Conservation (phyloP, 2,888 invertebrate genomes). For the Eueremaeus valkanovi region DNA sequence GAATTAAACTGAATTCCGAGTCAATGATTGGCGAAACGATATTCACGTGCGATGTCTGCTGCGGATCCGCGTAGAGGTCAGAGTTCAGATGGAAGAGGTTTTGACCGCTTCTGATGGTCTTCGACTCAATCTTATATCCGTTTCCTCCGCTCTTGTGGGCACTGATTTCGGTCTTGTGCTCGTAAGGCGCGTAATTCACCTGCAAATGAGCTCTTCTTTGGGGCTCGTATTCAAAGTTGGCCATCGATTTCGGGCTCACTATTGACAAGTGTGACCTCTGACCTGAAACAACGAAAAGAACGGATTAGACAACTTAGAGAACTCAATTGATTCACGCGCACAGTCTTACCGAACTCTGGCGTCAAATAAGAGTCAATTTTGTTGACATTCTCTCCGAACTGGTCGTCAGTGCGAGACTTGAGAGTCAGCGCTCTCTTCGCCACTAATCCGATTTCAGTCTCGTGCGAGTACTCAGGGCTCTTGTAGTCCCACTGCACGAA, state of each 20-base stretch:
- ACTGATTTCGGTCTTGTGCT: constrained; percentile 2
- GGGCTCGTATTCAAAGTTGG: constrained; percentile 15
- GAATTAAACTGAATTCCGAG: no score
- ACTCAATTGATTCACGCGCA: background rate
- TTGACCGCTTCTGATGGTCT: background rate
- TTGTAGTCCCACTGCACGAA: background rate
- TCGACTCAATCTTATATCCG: background rate
- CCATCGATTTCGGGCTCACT: background rate
- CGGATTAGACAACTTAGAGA: background rate
- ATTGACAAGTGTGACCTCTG: background rate
- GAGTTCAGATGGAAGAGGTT: background rate
- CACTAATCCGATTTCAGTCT: background rate
- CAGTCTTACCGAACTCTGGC: background rate
- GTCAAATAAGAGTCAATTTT: constrained; percentile 6
- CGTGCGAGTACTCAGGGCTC: background rate
- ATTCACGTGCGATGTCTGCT: background rate
- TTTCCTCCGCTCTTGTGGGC: background rate
- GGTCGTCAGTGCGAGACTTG: constrained; percentile 1
- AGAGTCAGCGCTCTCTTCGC: background rate
- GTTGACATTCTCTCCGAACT: background rate
- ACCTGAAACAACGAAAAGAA: background rate
- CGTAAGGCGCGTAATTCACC: background rate
- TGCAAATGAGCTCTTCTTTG: background rate
- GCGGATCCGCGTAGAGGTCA: background rate
- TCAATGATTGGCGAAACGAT: background rate